Evolutionary conservation across 1,140 invertebrate genomes (phyloP).

Genomic region (Nasonia longicornis): DNA sequence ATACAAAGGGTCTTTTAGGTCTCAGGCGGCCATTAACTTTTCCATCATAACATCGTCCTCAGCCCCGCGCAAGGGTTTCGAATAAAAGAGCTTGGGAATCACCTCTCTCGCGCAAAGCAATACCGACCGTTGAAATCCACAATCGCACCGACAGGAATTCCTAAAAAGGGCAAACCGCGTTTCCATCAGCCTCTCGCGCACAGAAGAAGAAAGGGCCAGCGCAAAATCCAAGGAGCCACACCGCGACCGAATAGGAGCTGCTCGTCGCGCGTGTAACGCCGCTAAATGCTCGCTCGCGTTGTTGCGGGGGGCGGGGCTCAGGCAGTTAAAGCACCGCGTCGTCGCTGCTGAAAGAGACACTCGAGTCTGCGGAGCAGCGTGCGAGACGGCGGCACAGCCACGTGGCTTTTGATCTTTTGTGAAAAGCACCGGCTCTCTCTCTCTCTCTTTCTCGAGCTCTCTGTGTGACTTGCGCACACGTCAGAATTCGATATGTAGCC

Average conservation of each 20-base stretch:
- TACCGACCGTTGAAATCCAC: too few relatives aligned
- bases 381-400: not conserved
- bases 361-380: slow-evolving; percentile 10
- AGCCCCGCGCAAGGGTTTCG: too few relatives aligned
- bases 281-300: not conserved
- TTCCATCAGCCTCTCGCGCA: not conserved
- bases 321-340: not conserved
- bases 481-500: too few relatives aligned
- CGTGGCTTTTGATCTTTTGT: slow-evolving; percentile 35
- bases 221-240: slow-evolving; percentile 14
- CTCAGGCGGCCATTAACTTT: too few relatives aligned
- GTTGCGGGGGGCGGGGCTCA: not conserved
- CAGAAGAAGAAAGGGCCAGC: not conserved
- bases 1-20: too few relatives aligned
- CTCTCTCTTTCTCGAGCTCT: not conserved
- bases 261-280: too few relatives aligned
- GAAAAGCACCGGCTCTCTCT: not conserved
- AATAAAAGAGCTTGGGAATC: too few relatives aligned
- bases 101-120: too few relatives aligned
- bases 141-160: too few relatives aligned
- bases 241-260: not conserved
- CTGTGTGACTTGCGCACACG: too few relatives aligned
- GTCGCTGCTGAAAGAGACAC: slow-evolving; percentile 34
- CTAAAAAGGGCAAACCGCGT: not conserved
- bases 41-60: too few relatives aligned